A percentile compares a stretch with the other conserved stretches of the same genome.
These are phyloP conservation scores for Seira ritae DNA, from an alignment of 2,888 invertebrate genomes.

Conservation along the genomic window DNA sequence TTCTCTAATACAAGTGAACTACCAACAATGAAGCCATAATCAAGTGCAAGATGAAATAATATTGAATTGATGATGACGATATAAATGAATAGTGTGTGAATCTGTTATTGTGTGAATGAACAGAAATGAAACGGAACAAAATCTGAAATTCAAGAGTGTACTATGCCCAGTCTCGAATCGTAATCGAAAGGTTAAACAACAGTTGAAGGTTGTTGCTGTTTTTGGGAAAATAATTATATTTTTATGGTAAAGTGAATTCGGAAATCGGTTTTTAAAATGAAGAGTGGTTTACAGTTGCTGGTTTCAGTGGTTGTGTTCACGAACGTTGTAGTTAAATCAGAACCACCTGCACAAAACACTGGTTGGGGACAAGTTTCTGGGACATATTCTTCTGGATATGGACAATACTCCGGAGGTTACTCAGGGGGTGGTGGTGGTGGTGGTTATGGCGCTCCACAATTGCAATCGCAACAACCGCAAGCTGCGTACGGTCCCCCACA, in stretches of 20 bases:
- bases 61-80: too few relatives aligned
- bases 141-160: conserved; percentile 36
- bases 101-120: too few relatives aligned
- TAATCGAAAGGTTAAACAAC: conserved; percentile 35
- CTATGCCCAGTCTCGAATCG: conserved; percentile 38
- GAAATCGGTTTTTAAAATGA: too few relatives aligned
- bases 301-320: conserved; percentile 27
- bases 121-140: conserved; percentile 40
- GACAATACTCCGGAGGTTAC: conserved; percentile 28
- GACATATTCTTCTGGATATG: conserved; percentile 27
- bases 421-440: conserved; percentile 12
- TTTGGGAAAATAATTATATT: not conserved
- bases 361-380: conserved; percentile 13
- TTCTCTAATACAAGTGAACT: too few relatives aligned
- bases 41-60: too few relatives aligned
- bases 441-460: not conserved
- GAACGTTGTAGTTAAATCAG: conserved; percentile 23
- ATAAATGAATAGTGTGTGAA: too few relatives aligned
- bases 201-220: not conserved
- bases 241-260: too few relatives aligned
- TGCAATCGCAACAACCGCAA: conserved; percentile 18
- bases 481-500: conserved; percentile 18
- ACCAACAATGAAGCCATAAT: too few relatives aligned
- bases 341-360: conserved; percentile 34
- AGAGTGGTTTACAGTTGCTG: conserved; percentile 27